Conservation (phyloP, 2,888 invertebrate species). For the Tipula unca region DNA sequence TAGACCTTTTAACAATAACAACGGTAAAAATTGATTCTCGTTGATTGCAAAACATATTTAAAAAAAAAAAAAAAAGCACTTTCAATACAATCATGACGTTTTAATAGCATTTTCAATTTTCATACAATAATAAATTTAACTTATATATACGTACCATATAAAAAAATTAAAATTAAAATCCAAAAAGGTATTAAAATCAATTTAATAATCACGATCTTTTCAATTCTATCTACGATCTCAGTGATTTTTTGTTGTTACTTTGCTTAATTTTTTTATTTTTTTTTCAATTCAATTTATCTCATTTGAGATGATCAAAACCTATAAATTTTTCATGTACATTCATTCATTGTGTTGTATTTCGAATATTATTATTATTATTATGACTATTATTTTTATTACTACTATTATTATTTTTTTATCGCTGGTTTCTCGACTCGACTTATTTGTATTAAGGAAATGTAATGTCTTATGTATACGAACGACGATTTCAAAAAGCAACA, state of each 20-base stretch:
- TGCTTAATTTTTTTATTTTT: background rate
- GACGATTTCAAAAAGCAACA: background rate
- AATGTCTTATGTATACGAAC: background rate
- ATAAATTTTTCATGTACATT: slow-evolving; percentile 14
- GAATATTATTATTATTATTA: background rate
- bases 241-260: background rate
- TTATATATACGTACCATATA: background rate
- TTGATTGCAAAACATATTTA: background rate
- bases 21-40: background rate
- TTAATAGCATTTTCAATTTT: background rate
- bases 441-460: slow-evolving; percentile 14
- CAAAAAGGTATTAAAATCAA: background rate
- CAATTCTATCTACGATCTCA: background rate
- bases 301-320: slow-evolving; percentile 8
- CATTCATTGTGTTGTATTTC: background rate
- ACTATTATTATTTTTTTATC: background rate
- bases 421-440: background rate
- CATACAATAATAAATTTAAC: background rate
- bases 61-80: background rate
- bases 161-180: background rate
- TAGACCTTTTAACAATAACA: background rate
- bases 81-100: background rate
- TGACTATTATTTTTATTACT: background rate
- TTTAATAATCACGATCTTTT: slow-evolving; percentile 4
- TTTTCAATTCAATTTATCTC: background rate